phyloP scores from a whole-genome alignment of 2,113 vertebrate genomes.

The Chloropsis cyanopogon region DNA sequence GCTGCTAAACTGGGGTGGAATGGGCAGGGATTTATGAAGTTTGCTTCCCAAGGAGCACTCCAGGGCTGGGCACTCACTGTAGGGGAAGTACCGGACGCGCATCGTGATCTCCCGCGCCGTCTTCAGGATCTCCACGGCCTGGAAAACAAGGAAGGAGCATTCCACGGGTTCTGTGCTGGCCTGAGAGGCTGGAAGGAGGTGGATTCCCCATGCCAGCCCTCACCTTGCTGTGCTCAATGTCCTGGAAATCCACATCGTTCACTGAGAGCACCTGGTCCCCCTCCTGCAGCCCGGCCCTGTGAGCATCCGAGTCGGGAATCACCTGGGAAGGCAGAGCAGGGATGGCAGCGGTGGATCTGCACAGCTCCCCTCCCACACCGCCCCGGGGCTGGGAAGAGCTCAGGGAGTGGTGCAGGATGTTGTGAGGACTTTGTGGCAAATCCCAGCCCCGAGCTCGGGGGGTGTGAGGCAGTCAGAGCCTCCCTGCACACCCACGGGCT shows the following conservation, averaged over 20 bases:
- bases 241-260: conserved; percentile 98
- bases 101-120: conserved; percentile 94
- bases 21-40: fast-evolving
- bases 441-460: neutral
- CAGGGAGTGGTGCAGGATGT: neutral
- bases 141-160: neutral
- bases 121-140: conserved; percentile 98
- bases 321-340: conserved; percentile 74
- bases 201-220: neutral
- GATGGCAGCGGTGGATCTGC: neutral
- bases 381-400: neutral
- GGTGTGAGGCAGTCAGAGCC: neutral
- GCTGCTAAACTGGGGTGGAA: neutral
- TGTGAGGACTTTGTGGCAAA: neutral
- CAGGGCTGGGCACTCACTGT: conserved; percentile 80
- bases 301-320: conserved; percentile 93
- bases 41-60: neutral
- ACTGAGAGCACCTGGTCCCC: conserved; percentile 97
- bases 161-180: fast-evolving
- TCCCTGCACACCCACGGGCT: neutral
- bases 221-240: conserved; percentile 96
- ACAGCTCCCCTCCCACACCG: neutral
- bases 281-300: conserved; percentile 93
- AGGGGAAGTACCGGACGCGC: conserved; percentile 97
- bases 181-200: neutral